A percentile compares a stretch with the other conserved stretches of the same genome.
Evolutionary conservation across 2,888 invertebrate species (phyloP).

Genomic region (Rhagonycha lutea): DNA sequence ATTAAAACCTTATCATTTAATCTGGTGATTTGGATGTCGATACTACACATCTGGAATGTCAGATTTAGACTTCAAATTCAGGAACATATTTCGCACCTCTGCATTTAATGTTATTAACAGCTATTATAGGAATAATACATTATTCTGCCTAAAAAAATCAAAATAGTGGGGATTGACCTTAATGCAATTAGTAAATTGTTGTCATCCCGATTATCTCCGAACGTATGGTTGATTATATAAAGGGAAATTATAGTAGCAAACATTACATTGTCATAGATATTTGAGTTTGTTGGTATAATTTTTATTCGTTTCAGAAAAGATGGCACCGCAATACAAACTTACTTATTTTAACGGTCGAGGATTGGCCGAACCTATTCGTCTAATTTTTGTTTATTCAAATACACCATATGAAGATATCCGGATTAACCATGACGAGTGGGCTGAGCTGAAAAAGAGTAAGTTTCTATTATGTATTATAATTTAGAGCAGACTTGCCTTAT

Average conservation of each 20-base stretch:
- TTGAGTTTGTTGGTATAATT: not conserved
- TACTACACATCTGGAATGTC: too few species aligned
- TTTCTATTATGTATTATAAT: not conserved
- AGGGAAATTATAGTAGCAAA: not conserved
- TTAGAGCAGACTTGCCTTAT: too few species aligned
- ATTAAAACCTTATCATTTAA: too few species aligned
- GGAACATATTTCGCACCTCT: not conserved
- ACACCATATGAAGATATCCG: not conserved
- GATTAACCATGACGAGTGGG: not conserved
- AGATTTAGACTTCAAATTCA: too few species aligned
- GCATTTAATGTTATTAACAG: not conserved
- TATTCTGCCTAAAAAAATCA: too few species aligned
- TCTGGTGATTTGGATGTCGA: too few species aligned
- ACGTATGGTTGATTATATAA: not conserved
- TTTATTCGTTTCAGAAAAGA: not conserved
- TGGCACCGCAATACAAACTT: not conserved
- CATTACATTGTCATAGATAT: not conserved
- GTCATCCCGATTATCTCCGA: too few species aligned
- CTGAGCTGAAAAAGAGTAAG: not conserved
- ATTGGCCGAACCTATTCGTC: not conserved
- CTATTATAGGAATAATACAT: too few species aligned
- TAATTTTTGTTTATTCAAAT: not conserved
- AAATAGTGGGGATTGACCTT: not conserved
- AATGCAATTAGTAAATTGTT: not conserved
- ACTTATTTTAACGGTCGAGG: not conserved